These are phyloP conservation scores for Antrozous pallidus DNA, from an alignment of 2,797 vertebrate species.

Conservation along the genomic window DNA sequence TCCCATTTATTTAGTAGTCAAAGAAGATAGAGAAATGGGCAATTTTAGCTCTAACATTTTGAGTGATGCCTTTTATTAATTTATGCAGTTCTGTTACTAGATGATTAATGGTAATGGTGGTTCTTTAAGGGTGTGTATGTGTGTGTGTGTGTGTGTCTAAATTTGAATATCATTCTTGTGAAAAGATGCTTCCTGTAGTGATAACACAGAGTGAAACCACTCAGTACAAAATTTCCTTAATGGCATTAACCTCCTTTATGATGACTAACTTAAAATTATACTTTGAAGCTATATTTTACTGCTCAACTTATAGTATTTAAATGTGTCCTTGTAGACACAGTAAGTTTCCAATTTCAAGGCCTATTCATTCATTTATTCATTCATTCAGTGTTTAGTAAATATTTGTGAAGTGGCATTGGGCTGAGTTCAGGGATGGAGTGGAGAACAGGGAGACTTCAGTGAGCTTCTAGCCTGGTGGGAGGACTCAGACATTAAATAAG, in stretches of 20 bases:
- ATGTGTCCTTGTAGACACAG: neutral
- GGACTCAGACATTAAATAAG: neutral
- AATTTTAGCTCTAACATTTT: neutral
- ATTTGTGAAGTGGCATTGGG: neutral
- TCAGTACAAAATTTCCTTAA: neutral
- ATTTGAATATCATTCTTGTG: neutral
- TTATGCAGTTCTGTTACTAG: neutral
- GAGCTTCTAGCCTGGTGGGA: neutral
- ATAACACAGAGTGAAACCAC: neutral
- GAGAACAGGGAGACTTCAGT: neutral
- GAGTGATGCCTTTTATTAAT: constrained; percentile 46
- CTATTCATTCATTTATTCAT: neutral
- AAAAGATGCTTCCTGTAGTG: neutral
- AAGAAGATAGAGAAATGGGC: neutral
- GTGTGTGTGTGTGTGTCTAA: no score
- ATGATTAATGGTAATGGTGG: constrained; percentile 38
- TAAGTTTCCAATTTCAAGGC: neutral
- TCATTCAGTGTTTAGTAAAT: neutral
- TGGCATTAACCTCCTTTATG: neutral
- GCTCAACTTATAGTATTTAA: neutral
- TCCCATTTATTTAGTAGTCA: neutral
- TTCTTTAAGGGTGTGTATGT: neutral
- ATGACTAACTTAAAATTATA: neutral
- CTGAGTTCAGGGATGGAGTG: neutral
- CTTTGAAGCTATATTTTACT: neutral